phyloP scores from a whole-genome alignment of 2,113 vertebrate genomes.

The Seriola aureovittata region DNA sequence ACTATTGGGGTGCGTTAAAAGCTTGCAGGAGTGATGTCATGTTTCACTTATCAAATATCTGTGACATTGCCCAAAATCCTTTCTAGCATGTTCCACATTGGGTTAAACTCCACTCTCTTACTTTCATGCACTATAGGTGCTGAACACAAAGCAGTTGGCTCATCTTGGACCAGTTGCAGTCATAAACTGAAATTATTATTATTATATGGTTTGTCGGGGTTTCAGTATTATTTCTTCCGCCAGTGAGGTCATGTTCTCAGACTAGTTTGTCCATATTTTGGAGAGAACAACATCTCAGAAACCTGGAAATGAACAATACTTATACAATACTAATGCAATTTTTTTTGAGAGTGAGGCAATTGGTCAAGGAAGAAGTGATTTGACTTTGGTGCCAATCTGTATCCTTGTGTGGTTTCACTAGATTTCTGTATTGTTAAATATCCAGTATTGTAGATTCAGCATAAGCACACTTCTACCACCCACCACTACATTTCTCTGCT shows the following conservation, averaged over 20 bases:
- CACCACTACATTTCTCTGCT: not conserved
- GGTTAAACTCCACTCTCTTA: constrained; percentile 1
- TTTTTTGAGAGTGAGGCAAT: not conserved
- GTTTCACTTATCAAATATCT: constrained; percentile 50
- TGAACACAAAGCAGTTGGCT: not conserved
- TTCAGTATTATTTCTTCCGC: not conserved
- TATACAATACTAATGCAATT: not conserved
- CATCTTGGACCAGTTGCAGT: not conserved
- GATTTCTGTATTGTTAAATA: not conserved
- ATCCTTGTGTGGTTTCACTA: not conserved
- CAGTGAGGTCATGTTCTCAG: not conserved
- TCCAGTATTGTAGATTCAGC: not conserved
- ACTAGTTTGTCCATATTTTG: not conserved
- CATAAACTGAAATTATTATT: not conserved
- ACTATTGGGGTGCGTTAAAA: constrained; percentile 49
- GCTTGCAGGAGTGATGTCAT: constrained; percentile 46
- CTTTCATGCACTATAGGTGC: not conserved
- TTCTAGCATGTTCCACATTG: not conserved
- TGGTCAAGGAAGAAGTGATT: not conserved
- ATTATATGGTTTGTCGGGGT: not conserved
- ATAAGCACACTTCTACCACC: not conserved
- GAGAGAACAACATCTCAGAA: not conserved
- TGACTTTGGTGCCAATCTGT: not conserved
- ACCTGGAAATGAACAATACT: not conserved
- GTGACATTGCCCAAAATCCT: constrained; percentile 23